A percentile compares a stretch with the other conserved stretches of the same genome.
Conservation (phyloP, 1,140 invertebrate species). For the Neelides sp. region DNA sequence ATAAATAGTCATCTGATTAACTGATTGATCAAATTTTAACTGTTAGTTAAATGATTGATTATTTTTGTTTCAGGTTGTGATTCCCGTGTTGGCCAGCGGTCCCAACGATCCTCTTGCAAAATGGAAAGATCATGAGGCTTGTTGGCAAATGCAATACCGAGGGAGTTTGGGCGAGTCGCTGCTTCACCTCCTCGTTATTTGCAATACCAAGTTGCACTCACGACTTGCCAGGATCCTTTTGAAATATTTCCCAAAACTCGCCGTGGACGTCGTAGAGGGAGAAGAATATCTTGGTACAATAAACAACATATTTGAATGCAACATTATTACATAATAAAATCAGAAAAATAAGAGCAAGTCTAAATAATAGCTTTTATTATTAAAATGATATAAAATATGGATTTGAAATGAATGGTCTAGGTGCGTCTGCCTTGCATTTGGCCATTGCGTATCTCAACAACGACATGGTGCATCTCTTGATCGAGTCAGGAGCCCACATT, state of each 20-base stretch:
- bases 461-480: constrained; percentile 81
- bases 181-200: constrained; percentile 87
- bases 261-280: constrained; percentile 88
- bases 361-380: neutral
- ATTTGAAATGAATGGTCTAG: constrained; percentile 36
- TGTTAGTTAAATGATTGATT: neutral
- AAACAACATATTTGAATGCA: neutral
- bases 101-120: constrained; percentile 68
- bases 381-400: constrained; percentile 2
- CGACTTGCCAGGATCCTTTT: constrained; percentile 74
- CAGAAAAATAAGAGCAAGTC: neutral
- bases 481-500: constrained; percentile 79
- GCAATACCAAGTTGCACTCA: constrained; percentile 75
- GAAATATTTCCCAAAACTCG: constrained; percentile 79
- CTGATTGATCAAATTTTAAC: too few species aligned
- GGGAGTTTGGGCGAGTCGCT: constrained; percentile 80
- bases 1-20: too few species aligned
- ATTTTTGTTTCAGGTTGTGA: constrained; percentile 45
- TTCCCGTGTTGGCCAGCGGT: constrained; percentile 68
- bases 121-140: constrained; percentile 80
- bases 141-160: constrained; percentile 93
- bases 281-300: constrained; percentile 82
- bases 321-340: neutral
- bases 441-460: constrained; percentile 94
- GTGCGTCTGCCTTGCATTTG: constrained; percentile 84